Conservation (phyloP, 1,140 invertebrate genomes). For the Cherax destructor region DNA sequence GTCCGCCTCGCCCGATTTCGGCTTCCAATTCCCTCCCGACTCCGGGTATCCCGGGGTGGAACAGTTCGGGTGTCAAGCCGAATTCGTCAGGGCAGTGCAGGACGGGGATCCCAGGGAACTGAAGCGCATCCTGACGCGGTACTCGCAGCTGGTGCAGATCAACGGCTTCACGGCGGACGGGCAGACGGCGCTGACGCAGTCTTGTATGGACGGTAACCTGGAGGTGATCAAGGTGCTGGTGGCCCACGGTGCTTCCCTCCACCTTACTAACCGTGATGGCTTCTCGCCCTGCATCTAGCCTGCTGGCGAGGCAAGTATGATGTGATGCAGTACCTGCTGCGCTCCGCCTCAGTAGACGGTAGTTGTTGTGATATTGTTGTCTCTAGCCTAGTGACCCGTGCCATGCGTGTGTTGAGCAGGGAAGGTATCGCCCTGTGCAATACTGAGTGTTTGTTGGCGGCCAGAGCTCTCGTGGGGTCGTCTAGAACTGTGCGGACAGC, state of each 20-base stretch:
- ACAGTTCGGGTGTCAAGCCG: constrained; percentile 67
- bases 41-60: constrained; percentile 56
- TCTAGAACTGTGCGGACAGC: not conserved
- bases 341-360: constrained; percentile 54
- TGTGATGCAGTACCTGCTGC: constrained; percentile 73
- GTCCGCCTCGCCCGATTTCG: constrained; percentile 63
- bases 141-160: constrained; percentile 71
- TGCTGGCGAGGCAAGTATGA: constrained; percentile 77
- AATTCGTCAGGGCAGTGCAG: constrained; percentile 66
- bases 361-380: constrained; percentile 43
- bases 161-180: constrained; percentile 77
- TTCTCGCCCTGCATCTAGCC: constrained; percentile 78
- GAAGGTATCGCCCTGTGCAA: constrained; percentile 47
- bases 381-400: constrained; percentile 13
- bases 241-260: constrained; percentile 77
- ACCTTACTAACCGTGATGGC: constrained; percentile 77
- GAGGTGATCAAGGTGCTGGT: constrained; percentile 78
- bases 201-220: constrained; percentile 77
- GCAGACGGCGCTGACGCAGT: constrained; percentile 77
- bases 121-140: constrained; percentile 70
- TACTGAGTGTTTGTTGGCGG: constrained; percentile 10
- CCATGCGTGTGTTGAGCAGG: constrained; percentile 19
- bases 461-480: no score
- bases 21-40: constrained; percentile 42
- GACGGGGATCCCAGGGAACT: constrained; percentile 67